Evolutionary conservation across 2,797 vertebrate genomes (phyloP).

Genomic region (Falco novaeseelandiae): DNA sequence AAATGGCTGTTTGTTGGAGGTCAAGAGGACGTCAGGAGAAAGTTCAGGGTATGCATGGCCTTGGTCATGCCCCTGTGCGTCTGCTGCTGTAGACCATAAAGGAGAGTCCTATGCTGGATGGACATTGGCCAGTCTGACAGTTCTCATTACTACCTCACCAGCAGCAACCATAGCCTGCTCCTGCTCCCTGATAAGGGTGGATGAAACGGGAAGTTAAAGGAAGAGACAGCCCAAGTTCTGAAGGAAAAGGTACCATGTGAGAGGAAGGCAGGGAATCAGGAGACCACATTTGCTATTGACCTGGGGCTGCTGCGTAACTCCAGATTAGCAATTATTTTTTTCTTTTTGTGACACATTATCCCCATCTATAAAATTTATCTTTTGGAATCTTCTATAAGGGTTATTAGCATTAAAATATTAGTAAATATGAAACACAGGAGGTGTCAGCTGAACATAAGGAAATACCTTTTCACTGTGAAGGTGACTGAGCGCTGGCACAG

Average conservation of each 20-base stretch:
- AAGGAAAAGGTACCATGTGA: not conserved
- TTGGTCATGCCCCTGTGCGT: not conserved
- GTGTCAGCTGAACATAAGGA: not conserved
- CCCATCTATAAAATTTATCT: not conserved
- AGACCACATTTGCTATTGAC: not conserved
- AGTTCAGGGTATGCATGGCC: not conserved
- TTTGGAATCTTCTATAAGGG: not conserved
- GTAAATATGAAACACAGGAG: not conserved
- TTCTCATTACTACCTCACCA: not conserved
- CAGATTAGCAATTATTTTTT: not conserved
- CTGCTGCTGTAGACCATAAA: not conserved
- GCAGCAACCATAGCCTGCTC: not conserved
- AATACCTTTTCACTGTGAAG: not conserved
- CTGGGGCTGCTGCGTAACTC: not conserved
- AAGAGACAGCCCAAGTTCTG: not conserved
- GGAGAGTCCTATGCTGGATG: not conserved
- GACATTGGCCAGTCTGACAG: not conserved
- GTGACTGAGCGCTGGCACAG: not conserved
- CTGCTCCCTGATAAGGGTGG: not conserved
- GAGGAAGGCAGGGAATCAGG: not conserved
- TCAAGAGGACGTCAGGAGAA: not conserved
- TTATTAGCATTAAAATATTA: not conserved
- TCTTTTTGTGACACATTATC: not conserved
- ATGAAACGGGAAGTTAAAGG: not conserved
- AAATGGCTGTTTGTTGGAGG: not conserved